These are phyloP conservation scores for Channa striata DNA, from an alignment of 2,797 vertebrate genomes.

Conservation along the genomic window DNA sequence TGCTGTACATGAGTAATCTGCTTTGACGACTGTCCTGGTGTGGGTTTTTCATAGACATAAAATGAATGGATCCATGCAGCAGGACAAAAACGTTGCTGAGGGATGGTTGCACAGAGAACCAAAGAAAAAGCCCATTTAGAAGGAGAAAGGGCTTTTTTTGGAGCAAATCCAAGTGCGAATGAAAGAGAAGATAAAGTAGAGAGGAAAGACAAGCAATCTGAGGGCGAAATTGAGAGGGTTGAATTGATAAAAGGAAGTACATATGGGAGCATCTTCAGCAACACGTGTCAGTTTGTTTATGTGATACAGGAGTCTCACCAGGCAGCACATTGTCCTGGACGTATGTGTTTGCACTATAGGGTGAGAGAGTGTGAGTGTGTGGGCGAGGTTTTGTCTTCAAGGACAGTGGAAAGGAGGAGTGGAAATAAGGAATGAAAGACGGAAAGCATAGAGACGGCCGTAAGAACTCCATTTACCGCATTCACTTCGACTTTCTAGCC, in stretches of 20 bases:
- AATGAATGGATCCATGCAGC: slow-evolving; percentile 56
- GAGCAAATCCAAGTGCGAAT: slow-evolving; percentile 38
- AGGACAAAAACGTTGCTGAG: slow-evolving; percentile 61
- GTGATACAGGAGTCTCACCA: slow-evolving; percentile 14
- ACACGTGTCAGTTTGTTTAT: slow-evolving; percentile 31
- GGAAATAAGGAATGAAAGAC: slow-evolving; percentile 38
- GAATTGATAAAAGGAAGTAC: slow-evolving; percentile 25
- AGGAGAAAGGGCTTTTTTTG: slow-evolving; percentile 35
- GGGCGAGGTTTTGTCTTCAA: slow-evolving; percentile 49
- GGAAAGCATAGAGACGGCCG: slow-evolving; percentile 5
- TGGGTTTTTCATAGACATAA: slow-evolving; percentile 56
- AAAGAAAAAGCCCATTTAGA: slow-evolving; percentile 41
- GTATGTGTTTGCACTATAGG: neutral
- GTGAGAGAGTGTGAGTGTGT: slow-evolving; percentile 7
- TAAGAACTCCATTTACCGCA: slow-evolving; percentile 17
- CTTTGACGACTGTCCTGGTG: slow-evolving; percentile 64
- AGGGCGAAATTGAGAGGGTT: slow-evolving; percentile 13
- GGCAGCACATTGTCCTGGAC: neutral
- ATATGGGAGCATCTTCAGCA: slow-evolving; percentile 27
- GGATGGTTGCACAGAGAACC: slow-evolving; percentile 35
- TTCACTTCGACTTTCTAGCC: neutral
- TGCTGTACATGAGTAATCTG: slow-evolving; percentile 60
- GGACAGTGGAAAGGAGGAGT: slow-evolving; percentile 42
- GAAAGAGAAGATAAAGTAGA: slow-evolving; percentile 31
- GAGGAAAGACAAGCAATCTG: slow-evolving; percentile 15